A percentile compares a stretch with the other conserved stretches of the same genome.
Conservation (phyloP, 1,140 invertebrate genomes). For the Apolygus lucorum region DNA sequence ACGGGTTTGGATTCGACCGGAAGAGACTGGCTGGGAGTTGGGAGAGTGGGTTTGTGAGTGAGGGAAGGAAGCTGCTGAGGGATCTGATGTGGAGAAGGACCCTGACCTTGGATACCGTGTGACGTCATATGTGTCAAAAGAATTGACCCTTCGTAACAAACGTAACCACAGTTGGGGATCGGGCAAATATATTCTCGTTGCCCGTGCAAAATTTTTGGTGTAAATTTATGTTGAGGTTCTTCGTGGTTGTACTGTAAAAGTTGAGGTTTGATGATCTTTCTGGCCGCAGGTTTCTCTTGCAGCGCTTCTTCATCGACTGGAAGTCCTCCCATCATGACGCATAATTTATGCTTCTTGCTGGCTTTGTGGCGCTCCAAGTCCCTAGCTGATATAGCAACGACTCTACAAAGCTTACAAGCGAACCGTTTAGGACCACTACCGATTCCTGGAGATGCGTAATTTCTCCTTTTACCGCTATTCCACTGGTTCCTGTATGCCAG, state of each 20-base stretch:
- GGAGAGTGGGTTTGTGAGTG: not conserved
- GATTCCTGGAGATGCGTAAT: not conserved
- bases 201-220: not conserved
- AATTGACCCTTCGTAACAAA: conserved; percentile 12
- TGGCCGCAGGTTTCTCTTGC: not conserved
- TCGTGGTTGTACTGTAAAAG: not conserved
- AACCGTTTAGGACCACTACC: not conserved
- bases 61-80: no score
- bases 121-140: conserved; percentile 17
- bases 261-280: not conserved
- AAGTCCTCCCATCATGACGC: not conserved
- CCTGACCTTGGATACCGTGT: conserved; percentile 11
- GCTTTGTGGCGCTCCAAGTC: not conserved
- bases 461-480: not conserved
- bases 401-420: not conserved
- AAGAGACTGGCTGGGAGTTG: not conserved
- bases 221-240: not conserved
- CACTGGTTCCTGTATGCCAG: not conserved
- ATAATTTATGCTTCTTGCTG: conserved; percentile 1
- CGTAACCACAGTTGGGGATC: conserved; percentile 15
- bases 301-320: not conserved
- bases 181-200: conserved; percentile 18
- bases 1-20: not conserved
- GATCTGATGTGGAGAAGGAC: no score
- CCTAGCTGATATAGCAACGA: not conserved